Base-by-base conservation (phyloP, 2,797 vertebrate genomes). In the Gephyroberyx darwinii region DNA sequence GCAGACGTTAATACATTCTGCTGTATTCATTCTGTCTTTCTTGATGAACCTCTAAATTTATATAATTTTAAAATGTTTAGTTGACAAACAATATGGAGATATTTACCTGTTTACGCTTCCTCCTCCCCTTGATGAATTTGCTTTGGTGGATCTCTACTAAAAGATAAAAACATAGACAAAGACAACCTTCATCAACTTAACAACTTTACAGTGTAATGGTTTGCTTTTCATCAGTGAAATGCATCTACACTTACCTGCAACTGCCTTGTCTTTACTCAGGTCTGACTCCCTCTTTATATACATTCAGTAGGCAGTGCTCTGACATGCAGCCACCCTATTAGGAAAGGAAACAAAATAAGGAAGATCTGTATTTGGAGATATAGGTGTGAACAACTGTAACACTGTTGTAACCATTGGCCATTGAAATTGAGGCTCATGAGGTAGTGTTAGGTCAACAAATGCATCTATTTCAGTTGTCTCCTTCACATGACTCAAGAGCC, bases 361-460 rank as follows among this genome's bases (percentile, higher is more conserved):
- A 68, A 71, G 66, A 79, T 75, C 82, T 81, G 55, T 83, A 81
- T 87, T 80, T 80, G 78, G 85, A 83, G 43, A 76, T 71, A 69
- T 75, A 88, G 81, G 75, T 73, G 77, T 85, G 77, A 79, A 83
- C 70, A 76, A 68, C 5, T 45, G 41, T 45, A 45, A 14, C 41
- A 14, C 13, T 45, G 41, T 45, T 58, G 52, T 74, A 13, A 55
- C 30, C 17, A 77, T 45, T 72, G 76, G 72, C 13, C 52, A 30
- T 35, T 65, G 22, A 45, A 71, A n/a, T 1, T 19, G 2, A 70
- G 74, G 39, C 39, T n/a, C 39, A n/a, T 47, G 30, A 75, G 47
- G 55, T 60, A 62, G 4, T 31, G 17, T 52, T 35, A 8, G 41
- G 73, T 78, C 75, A 64, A 26, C 26, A 26, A 26, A 26, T 26